Percentiles rank a stretch among this genome's conserved stretches.
Evolutionary conservation across 2,888 invertebrate species (phyloP).

Genomic region (Malthinus seriepunctatus): DNA sequence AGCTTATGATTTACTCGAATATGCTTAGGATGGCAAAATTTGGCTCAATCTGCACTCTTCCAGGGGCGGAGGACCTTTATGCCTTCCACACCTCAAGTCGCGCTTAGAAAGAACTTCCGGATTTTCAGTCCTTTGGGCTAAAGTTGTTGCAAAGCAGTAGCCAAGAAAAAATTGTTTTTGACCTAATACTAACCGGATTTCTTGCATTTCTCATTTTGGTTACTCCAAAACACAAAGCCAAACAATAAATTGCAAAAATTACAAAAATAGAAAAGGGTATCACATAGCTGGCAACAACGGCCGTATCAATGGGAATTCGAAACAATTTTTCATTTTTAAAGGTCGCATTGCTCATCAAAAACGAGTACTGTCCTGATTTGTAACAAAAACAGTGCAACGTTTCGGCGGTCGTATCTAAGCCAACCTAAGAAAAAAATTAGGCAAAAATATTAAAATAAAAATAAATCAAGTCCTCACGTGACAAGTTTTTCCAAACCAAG

Average conservation of each 20-base stretch:
- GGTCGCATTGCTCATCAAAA: background rate
- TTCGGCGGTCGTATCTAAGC: too few species aligned
- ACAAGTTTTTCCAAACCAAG: conserved; percentile 7
- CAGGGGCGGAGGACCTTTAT: too few species aligned
- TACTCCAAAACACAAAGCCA: conserved; percentile 12
- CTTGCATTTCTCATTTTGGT: background rate
- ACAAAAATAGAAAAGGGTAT: conserved; percentile 10
- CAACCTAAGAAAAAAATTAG: too few species aligned
- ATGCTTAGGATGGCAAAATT: too few species aligned
- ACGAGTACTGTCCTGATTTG: background rate
- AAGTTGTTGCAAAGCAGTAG: too few species aligned
- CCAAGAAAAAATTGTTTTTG: too few species aligned
- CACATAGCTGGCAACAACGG: conserved; percentile 4
- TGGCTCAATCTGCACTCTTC: too few species aligned
- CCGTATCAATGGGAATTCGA: conserved; percentile 3
- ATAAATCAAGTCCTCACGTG: background rate
- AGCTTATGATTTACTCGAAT: too few species aligned
- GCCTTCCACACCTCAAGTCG: too few species aligned
- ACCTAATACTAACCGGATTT: background rate
- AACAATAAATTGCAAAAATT: conserved; percentile 13
- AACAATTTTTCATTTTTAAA: background rate
- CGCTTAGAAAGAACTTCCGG: too few species aligned
- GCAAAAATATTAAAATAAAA: too few species aligned
- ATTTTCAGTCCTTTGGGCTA: too few species aligned
- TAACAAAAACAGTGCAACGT: conserved; percentile 18